These are phyloP conservation scores for Ctenomys sociabilis DNA, from an alignment of 2,113 vertebrate genomes.

Conservation along the genomic window DNA sequence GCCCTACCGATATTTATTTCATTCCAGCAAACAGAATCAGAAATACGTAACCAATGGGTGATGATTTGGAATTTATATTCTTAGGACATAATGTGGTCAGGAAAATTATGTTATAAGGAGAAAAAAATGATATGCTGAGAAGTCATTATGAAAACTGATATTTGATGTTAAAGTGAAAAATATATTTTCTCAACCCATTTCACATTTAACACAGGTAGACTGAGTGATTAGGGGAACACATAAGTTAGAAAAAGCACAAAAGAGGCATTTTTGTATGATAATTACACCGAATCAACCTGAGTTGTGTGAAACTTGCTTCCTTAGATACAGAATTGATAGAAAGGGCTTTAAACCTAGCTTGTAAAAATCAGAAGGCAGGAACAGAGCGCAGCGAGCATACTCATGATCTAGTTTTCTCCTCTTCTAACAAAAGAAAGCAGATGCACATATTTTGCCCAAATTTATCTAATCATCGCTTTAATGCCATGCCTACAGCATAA, in stretches of 20 bases:
- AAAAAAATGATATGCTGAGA: neutral
- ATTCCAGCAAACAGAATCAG: neutral
- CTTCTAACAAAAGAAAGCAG: slow-evolving; percentile 4
- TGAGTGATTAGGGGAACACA: neutral
- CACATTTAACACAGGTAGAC: neutral
- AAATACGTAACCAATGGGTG: neutral
- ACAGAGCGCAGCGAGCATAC: neutral
- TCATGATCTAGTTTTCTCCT: neutral
- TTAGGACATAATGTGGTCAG: slow-evolving; percentile 7
- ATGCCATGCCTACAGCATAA: slow-evolving; percentile 10
- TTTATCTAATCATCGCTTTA: slow-evolving; percentile 3
- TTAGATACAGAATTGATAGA: neutral
- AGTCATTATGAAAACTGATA: slow-evolving; percentile 17
- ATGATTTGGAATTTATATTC: neutral
- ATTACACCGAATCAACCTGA: slow-evolving; percentile 24
- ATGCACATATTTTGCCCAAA: neutral
- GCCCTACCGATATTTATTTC: neutral
- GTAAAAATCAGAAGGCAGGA: neutral
- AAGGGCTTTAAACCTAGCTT: neutral
- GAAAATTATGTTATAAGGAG: neutral
- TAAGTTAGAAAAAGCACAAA: neutral
- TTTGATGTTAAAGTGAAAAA: slow-evolving; percentile 24
- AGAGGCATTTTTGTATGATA: neutral
- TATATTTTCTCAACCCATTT: neutral
- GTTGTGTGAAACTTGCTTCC: neutral